Conservation (phyloP, 2,797 vertebrate species). For the Enoplosus armatus region DNA sequence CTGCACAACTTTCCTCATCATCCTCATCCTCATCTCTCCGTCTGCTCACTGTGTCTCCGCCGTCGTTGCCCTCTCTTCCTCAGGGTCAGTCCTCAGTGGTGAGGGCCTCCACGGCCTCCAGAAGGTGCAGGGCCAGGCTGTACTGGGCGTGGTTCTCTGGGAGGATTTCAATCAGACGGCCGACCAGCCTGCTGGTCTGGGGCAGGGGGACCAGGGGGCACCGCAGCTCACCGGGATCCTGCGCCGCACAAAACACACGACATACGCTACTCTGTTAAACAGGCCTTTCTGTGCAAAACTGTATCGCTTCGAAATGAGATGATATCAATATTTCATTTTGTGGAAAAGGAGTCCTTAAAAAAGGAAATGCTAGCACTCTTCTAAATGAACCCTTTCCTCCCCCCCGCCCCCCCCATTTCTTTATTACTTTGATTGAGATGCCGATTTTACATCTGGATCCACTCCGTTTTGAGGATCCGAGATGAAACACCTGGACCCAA, state of each 20-base stretch:
- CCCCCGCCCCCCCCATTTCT: too few species aligned
- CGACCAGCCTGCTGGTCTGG: conserved; percentile 89
- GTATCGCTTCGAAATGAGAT: background rate
- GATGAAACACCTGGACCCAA: background rate
- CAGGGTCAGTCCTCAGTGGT: conserved; percentile 75
- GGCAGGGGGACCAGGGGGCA: conserved; percentile 89
- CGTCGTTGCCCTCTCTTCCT: background rate
- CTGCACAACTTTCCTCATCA: too few species aligned
- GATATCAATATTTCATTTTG: background rate
- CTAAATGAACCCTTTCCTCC: background rate
- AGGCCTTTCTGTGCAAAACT: background rate
- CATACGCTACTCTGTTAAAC: background rate
- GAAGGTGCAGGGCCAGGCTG: conserved; percentile 92
- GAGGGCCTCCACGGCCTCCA: conserved; percentile 92
- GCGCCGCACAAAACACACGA: conserved; percentile 7
- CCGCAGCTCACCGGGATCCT: conserved; percentile 94
- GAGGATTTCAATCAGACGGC: conserved; percentile 92
- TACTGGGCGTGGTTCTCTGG: conserved; percentile 97
- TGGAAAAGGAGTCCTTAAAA: too few species aligned
- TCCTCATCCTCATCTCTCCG: background rate
- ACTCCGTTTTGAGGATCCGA: too few species aligned
- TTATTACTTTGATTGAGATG: too few species aligned
- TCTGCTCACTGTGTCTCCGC: background rate
- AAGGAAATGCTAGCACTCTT: background rate
- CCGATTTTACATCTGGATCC: too few species aligned